Evolutionary conservation across 2,888 invertebrate genomes (phyloP).

Genomic region (Cremastinae sp.): DNA sequence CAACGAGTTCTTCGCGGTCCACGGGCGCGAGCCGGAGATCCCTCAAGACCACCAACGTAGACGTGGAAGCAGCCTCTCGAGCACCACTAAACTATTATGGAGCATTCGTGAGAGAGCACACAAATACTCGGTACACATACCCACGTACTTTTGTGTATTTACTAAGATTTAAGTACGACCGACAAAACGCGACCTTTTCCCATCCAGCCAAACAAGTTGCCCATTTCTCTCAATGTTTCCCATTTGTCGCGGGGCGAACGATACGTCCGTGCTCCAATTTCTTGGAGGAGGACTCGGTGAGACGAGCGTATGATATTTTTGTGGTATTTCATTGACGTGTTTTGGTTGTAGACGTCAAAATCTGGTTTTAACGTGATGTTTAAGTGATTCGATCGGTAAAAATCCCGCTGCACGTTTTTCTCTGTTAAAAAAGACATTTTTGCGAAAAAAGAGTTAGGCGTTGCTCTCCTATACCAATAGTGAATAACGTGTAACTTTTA

Average conservation of each 20-base stretch:
- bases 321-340: no score
- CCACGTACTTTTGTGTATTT: no score
- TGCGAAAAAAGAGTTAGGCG: no score
- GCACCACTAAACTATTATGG: conserved; percentile 49
- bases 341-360: no score
- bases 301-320: no score
- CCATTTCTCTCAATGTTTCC: background rate
- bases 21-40: conserved; percentile 59
- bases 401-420: no score
- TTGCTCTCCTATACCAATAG: no score
- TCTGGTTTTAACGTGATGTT: no score
- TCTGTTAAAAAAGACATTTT: no score
- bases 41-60: conserved; percentile 61
- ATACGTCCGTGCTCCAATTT: background rate
- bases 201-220: conserved; percentile 59
- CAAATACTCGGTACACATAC: background rate
- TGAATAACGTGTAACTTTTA: no score
- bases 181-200: conserved; percentile 57
- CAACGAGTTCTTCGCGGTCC: conserved; percentile 59
- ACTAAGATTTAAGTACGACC: conserved; percentile 16
- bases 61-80: conserved; percentile 42
- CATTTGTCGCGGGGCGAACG: background rate
- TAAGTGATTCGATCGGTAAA: no score
- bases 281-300: background rate
- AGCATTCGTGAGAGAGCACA: conserved; percentile 22